Base-by-base conservation (phyloP, 2,888 invertebrate genomes). In the Morpho helenor region DNA sequence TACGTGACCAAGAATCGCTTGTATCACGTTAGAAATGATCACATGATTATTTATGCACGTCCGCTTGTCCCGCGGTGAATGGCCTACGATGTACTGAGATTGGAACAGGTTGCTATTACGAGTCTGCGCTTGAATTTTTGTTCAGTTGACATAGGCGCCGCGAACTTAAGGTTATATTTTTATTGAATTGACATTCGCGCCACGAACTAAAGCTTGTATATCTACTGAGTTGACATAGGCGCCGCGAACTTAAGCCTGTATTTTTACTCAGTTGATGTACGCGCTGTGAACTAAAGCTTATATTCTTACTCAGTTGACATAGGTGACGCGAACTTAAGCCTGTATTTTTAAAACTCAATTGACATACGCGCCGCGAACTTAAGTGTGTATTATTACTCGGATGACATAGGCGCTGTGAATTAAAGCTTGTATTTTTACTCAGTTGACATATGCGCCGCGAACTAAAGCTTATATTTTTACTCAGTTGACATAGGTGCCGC, bases 11-110 rank as follows among this genome's bases (percentile, higher is more conserved):
- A 82, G 69, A 80, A 73, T 78, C 83, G 73, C 72, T 79, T 78
- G 80, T 82, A 82, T 79, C 79, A 80, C 82, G 80, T 79, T 84
- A 84, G 82, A 84, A 85, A 66, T 76, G 75, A 84, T 82, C 77
- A 78, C 74, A 68, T 80, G 76, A 86, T 87, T 87, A 86, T 87
- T 82, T 81, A 86, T 86, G 84, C 86, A 87, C 87, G 87, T 87
- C 80, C 69, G 56, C 64, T 5, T 64, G 64, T 61, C 87, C 79
- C 68, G 56, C 65, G 64, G 64, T 62, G 66, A 66, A 63, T 51
- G 65, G 57, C 68, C 69, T 74, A 74, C 66, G 53, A 43, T 31
- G 44, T 22, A 52, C 60, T 16, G 53, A 59, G 23, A 47, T 52
- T 7, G 23, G 45, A 53, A 60, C 55, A 57, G 60, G 57, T 57